These are phyloP conservation scores for Hemibagrus wyckioides DNA, from an alignment of 2,113 vertebrate species.

Conservation along the genomic window DNA sequence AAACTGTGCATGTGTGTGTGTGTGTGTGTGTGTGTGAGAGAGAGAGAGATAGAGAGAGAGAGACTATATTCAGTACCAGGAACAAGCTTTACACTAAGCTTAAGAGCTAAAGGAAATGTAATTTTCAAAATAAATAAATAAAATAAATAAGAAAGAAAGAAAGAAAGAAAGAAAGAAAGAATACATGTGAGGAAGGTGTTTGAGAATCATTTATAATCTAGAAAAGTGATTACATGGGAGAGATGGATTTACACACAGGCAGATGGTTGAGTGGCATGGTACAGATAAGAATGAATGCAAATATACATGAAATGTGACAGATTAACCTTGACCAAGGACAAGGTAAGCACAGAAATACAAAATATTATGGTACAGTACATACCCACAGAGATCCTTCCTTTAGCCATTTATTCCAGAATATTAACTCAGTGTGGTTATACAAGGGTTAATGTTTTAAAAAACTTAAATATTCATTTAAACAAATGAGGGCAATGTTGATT, in stretches of 20 bases:
- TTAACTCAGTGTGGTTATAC: background rate
- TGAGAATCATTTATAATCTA: conserved; percentile 72
- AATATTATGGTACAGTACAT: conserved; percentile 47
- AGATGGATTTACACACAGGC: conserved; percentile 65
- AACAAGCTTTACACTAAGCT: background rate
- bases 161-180: background rate
- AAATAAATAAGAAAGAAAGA: background rate
- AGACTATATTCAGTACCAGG: background rate
- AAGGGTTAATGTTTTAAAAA: background rate
- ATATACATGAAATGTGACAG: conserved; percentile 77
- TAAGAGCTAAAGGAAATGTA: background rate
- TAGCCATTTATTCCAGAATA: conserved; percentile 10
- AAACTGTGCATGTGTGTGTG: conserved; percentile 32
- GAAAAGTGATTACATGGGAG: conserved; percentile 74
- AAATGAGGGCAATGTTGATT: background rate
- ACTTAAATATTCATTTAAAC: background rate
- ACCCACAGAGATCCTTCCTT: conserved; percentile 37
- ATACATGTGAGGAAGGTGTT: conserved; percentile 48
- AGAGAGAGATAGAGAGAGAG: background rate
- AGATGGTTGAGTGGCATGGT: conserved; percentile 68
- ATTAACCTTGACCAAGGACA: conserved; percentile 80
- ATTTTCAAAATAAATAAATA: background rate
- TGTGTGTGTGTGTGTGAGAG: background rate
- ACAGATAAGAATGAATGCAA: conserved; percentile 79
- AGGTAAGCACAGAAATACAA: conserved; percentile 60